Conservation (phyloP, 2,888 invertebrate genomes). For the Polietes domitor region DNA sequence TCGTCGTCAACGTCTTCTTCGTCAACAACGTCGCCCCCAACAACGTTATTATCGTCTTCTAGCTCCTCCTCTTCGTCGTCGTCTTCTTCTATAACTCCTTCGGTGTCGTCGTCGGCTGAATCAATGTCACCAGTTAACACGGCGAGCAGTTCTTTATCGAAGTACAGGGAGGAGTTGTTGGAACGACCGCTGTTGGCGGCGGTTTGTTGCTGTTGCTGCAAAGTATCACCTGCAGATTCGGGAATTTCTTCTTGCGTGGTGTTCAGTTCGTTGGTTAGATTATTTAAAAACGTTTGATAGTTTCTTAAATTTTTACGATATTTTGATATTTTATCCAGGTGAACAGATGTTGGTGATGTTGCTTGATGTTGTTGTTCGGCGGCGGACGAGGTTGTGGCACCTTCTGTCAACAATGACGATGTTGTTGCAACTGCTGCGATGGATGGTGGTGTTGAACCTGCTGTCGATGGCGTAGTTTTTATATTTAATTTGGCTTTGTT, state of each 20-base stretch:
- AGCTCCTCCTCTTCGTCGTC: slow-evolving; percentile 70
- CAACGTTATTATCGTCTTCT: slow-evolving; percentile 72
- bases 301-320: slow-evolving; percentile 74
- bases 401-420: slow-evolving; percentile 14
- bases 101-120: slow-evolving; percentile 55
- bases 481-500: slow-evolving; percentile 69
- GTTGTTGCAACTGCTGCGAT: slow-evolving; percentile 33
- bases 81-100: slow-evolving; percentile 67
- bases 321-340: slow-evolving; percentile 71
- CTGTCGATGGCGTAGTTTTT: slow-evolving; percentile 58
- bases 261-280: slow-evolving; percentile 56
- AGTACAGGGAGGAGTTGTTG: slow-evolving; percentile 41
- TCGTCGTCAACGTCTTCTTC: slow-evolving; percentile 70
- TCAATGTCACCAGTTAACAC: slow-evolving; percentile 45
- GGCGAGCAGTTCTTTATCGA: slow-evolving; percentile 52
- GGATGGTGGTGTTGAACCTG: slow-evolving; percentile 57
- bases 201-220: neutral
- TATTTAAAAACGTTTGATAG: slow-evolving; percentile 69
- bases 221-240: neutral
- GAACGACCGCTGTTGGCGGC: neutral
- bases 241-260: neutral
- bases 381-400: slow-evolving; percentile 16
- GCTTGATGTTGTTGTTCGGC: slow-evolving; percentile 33
- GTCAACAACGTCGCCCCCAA: slow-evolving; percentile 69
- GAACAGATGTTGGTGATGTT: slow-evolving; percentile 46